Evolutionary conservation across 2,888 invertebrate genomes (phyloP).

Genomic region (Erannis defoliaria): DNA sequence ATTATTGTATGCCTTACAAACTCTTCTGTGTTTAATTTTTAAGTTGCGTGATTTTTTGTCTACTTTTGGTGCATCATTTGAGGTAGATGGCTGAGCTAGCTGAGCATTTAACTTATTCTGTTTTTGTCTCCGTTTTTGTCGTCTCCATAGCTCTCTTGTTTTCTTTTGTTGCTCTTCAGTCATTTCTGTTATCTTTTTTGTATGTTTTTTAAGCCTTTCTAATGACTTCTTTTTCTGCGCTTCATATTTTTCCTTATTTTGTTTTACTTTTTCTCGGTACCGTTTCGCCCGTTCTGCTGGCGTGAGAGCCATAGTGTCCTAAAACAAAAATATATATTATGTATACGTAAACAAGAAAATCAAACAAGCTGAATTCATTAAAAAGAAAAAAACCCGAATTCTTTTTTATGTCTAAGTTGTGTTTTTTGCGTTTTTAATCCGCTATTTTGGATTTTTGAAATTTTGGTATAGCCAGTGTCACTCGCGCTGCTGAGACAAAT

Average conservation of each 20-base stretch:
- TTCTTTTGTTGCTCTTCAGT: slow-evolving; percentile 23
- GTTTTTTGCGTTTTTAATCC: too few species aligned
- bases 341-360: too few species aligned
- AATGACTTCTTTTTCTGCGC: slow-evolving; percentile 10
- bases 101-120: slow-evolving; percentile 23
- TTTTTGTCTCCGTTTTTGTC: slow-evolving; percentile 25
- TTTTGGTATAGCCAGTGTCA: too few species aligned
- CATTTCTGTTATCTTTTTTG: slow-evolving; percentile 22
- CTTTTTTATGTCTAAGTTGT: too few species aligned
- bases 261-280: slow-evolving; percentile 15
- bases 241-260: slow-evolving; percentile 12
- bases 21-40: slow-evolving; percentile 20
- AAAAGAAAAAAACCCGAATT: too few species aligned
- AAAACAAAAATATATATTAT: slow-evolving; percentile 18
- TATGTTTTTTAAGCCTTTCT: slow-evolving; percentile 18
- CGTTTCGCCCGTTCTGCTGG: slow-evolving; percentile 11
- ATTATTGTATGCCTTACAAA: slow-evolving; percentile 16
- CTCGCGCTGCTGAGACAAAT: too few species aligned
- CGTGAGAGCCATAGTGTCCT: slow-evolving; percentile 9
- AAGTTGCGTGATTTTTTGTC: slow-evolving; percentile 16
- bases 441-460: too few species aligned
- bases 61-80: slow-evolving; percentile 12
- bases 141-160: slow-evolving; percentile 22
- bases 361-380: too few species aligned
- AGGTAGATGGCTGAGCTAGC: slow-evolving; percentile 12